These are phyloP conservation scores for Drosophila albomicans DNA, from an alignment of 1,140 invertebrate species.

Conservation along the genomic window DNA sequence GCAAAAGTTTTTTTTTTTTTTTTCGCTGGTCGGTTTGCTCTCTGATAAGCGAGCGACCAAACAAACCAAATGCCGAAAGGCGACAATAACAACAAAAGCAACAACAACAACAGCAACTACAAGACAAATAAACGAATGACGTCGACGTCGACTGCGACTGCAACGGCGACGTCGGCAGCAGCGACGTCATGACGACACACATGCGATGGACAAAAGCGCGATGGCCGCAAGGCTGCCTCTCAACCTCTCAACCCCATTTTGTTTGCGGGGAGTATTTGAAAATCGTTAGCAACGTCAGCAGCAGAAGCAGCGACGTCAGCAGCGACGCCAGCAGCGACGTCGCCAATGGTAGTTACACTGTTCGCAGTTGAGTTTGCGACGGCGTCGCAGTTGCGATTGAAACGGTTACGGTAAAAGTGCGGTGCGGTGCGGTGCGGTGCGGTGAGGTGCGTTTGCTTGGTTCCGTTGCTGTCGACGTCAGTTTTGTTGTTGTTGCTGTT, in stretches of 20 bases:
- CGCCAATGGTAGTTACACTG: slow-evolving; percentile 41
- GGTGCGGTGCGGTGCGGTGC: slow-evolving; percentile 1
- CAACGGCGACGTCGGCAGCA: slow-evolving; percentile 23
- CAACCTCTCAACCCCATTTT: too few relatives aligned
- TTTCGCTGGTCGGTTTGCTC: slow-evolving; percentile 23
- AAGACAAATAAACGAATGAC: slow-evolving; percentile 72
- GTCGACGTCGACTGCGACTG: slow-evolving; percentile 7
- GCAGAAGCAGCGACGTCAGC: neutral
- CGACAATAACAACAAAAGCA: slow-evolving; percentile 11
- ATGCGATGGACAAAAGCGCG: slow-evolving; percentile 15
- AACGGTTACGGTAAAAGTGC: slow-evolving; percentile 18
- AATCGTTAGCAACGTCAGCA: slow-evolving; percentile 75
- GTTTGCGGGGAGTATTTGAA: slow-evolving; percentile 50
- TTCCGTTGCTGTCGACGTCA: slow-evolving; percentile 20
- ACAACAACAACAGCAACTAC: slow-evolving; percentile 31
- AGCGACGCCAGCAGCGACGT: slow-evolving; percentile 12
- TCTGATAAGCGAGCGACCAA: slow-evolving; percentile 37
- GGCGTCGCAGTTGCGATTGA: slow-evolving; percentile 2
- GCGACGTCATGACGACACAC: slow-evolving; percentile 67
- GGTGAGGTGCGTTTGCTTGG: slow-evolving; percentile 14
- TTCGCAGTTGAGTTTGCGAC: slow-evolving; percentile 55
- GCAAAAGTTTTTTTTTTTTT: slow-evolving; percentile 15
- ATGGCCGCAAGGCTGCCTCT: neutral
- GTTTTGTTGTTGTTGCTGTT: slow-evolving; percentile 25
- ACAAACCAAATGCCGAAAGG: slow-evolving; percentile 28